Conservation (phyloP, 2,797 vertebrate genomes). For the Toxotes lorentzi region DNA sequence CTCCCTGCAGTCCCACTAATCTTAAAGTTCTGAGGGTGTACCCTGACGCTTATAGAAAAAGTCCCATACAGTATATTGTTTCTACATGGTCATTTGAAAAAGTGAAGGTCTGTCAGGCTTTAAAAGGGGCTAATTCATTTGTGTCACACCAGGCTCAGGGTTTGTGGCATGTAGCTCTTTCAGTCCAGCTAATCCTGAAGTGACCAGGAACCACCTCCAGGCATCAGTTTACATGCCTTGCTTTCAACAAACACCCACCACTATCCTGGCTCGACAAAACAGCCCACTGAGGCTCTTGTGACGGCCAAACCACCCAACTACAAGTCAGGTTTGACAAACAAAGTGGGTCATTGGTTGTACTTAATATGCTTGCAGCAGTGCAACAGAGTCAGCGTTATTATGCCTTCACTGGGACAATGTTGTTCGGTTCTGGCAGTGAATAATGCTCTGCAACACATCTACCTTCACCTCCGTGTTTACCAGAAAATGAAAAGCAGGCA, state of each 20-base stretch:
- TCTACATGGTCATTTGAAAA: constrained; percentile 18
- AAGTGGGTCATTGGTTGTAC: constrained; percentile 7
- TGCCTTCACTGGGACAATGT: not conserved
- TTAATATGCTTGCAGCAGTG: constrained; percentile 1
- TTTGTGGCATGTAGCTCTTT: constrained; percentile 54
- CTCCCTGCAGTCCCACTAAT: not conserved
- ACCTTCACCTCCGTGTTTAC: constrained; percentile 54
- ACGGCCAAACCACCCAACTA: constrained; percentile 29
- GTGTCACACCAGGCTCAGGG: constrained; percentile 34
- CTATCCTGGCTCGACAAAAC: constrained; percentile 53
- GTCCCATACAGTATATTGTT: not conserved
- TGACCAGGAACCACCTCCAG: constrained; percentile 59
- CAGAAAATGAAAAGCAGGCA: constrained; percentile 53
- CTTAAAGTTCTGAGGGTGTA: not conserved
- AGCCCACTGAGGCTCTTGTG: constrained; percentile 34
- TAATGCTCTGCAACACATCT: constrained; percentile 25
- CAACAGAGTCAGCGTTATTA: constrained; percentile 9
- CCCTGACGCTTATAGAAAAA: not conserved
- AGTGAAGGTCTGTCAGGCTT: constrained; percentile 39
- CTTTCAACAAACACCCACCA: constrained; percentile 64
- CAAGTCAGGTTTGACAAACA: constrained; percentile 19
- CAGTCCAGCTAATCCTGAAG: constrained; percentile 58
- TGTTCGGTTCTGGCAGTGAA: constrained; percentile 20
- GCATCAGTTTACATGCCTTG: constrained; percentile 67
- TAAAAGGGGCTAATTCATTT: constrained; percentile 19